Evolutionary conservation across 2,888 invertebrate genomes (phyloP).

Genomic region (Sycophila texana): DNA sequence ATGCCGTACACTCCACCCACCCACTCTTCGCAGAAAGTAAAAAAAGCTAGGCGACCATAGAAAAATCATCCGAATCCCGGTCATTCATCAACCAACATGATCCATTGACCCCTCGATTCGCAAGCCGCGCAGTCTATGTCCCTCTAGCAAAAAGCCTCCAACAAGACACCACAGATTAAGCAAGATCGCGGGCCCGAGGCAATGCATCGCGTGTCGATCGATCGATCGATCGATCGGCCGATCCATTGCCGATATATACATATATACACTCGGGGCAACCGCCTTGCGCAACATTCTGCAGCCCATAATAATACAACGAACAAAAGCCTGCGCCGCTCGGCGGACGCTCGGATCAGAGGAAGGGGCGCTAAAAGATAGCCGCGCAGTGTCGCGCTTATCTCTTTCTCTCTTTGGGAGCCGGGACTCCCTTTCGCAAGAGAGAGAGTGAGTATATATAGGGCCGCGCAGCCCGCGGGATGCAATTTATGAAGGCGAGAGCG

Average conservation of each 20-base stretch:
- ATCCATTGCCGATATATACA: conserved; percentile 22
- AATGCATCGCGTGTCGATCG: conserved; percentile 54
- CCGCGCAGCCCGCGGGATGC: conserved; percentile 15
- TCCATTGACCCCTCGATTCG: not conserved
- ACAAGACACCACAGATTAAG: not conserved
- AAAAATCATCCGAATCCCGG: too few relatives aligned
- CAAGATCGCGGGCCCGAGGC: conserved; percentile 15
- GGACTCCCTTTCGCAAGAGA: conserved; percentile 24
- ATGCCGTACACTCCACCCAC: too few relatives aligned
- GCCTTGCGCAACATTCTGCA: conserved; percentile 3
- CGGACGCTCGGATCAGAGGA: not conserved
- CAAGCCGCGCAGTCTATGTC: not conserved
- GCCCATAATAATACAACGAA: conserved; percentile 16
- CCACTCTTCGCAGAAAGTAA: too few relatives aligned
- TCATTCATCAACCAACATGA: not conserved
- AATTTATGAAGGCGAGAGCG: conserved; percentile 31
- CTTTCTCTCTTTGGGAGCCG: too few relatives aligned
- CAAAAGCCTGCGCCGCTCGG: not conserved
- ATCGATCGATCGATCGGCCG: conserved; percentile 14
- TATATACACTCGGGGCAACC: conserved; percentile 19
- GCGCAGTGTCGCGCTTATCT: too few relatives aligned
- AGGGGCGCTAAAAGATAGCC: not conserved
- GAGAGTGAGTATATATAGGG: not conserved
- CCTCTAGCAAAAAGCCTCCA: not conserved
- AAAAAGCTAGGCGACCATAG: too few relatives aligned